Evolutionary conservation across 2,888 invertebrate species (phyloP).

Genomic region (Torymus tubicola): DNA sequence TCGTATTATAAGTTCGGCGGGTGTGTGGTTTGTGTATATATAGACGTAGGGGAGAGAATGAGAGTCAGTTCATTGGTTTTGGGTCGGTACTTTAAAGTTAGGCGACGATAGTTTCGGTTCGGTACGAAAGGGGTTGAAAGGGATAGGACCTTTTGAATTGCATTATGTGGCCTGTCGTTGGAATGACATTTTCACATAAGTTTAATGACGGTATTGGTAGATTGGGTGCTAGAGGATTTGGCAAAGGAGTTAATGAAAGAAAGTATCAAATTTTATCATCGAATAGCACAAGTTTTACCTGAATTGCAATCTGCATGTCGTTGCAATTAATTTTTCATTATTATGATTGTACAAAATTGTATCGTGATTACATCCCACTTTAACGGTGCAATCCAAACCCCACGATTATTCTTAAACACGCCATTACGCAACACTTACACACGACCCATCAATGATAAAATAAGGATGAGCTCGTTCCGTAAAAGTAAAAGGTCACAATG

Average conservation of each 20-base stretch:
- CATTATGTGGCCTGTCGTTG: not conserved
- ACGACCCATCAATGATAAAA: conserved; percentile 8
- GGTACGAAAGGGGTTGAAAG: conserved; percentile 19
- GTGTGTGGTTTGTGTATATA: no score
- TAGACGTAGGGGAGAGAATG: not conserved
- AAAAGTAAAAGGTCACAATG: conserved; percentile 2
- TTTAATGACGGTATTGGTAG: no score
- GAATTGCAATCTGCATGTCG: no score
- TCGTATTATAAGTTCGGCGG: not conserved
- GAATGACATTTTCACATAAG: not conserved
- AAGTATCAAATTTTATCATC: no score
- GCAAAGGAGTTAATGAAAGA: no score
- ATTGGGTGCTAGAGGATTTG: no score
- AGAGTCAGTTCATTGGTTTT: conserved; percentile 20
- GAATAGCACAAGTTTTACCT: no score
- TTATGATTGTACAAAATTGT: no score
- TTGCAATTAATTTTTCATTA: no score
- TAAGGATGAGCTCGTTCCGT: conserved; percentile 27
- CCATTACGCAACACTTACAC: not conserved
- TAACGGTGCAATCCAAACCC: not conserved
- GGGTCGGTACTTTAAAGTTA: conserved; percentile 24
- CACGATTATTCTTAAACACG: not conserved
- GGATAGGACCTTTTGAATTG: conserved; percentile 25
- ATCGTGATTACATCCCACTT: no score
- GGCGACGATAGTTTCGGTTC: not conserved